Evolutionary conservation across 2,113 vertebrate genomes (phyloP), one percentile per base, ranked within the genome.

Genomic region (Perognathus longimembris): DNA sequence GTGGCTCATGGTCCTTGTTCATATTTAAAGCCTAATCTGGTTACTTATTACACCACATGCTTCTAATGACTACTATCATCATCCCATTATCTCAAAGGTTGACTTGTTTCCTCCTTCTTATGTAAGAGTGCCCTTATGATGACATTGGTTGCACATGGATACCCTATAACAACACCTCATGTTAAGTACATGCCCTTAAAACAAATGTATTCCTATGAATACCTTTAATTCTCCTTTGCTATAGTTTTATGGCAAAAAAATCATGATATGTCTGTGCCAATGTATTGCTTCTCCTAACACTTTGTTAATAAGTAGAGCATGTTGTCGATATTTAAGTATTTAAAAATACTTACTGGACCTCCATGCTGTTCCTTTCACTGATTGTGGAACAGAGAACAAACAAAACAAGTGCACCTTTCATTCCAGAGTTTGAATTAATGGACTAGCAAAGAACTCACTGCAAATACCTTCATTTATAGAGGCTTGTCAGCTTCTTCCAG

Each of bases 211-310:
- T 83, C 74, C n/a, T 2, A 64, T 75, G 32, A 22, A 0, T 32
- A 64, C 75, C 2, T 32, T 90, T 88, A 50, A 64, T 38, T 76
- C 30, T 64, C 21, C 32, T 76, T 85, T 85, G n/a, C 1, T 45
- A 28, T 61, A 57, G 21, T 77, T 93, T 75, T 50, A 86, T 54
- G 36, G 4, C 61, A 92, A 82, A 18, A 64, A 94, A 84, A 85
- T 30, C 30, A 5, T 26, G 26, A 20, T 54, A 3, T 90, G 50
- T 74, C 77, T 79, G 14, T 91, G 17, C 34, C 7, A 75, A 7
- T 32, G 11, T 80, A 73, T 7, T 77, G 34, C 28, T 66, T 67
- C 21, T 59, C 28, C 71, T 6, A 75, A 28, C 6, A 59, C 20
- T 59, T 59, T 70, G 18, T 45, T 45, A 45, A 45, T 42, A 64